phyloP scores from a whole-genome alignment of 1,140 invertebrate genomes.

The Drosophila santomea region DNA sequence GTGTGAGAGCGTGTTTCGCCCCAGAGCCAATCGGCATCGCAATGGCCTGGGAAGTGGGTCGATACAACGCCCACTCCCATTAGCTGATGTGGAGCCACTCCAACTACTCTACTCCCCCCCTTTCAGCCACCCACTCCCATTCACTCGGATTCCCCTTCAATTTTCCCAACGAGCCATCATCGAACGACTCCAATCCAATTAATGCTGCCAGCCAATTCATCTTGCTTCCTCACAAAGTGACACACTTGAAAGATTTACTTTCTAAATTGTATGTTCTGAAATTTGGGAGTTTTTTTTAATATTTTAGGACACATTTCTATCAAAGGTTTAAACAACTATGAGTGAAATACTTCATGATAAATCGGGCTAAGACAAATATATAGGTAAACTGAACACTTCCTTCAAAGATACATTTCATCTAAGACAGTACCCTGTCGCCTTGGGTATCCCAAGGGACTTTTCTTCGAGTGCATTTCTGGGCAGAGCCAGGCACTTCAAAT shows the following conservation, averaged over 20 bases:
- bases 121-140: background rate
- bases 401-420: no score
- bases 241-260: conserved; percentile 1
- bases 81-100: conserved; percentile 6
- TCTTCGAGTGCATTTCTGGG: conserved; percentile 12
- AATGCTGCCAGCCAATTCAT: conserved; percentile 16
- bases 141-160: conserved; percentile 1
- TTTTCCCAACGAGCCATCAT: conserved; percentile 47
- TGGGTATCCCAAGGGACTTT: background rate
- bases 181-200: conserved; percentile 21
- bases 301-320: background rate
- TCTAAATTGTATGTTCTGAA: no score
- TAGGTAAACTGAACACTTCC: background rate
- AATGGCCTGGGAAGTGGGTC: conserved; percentile 58
- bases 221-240: background rate
- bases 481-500: conserved; percentile 42
- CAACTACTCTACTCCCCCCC: background rate
- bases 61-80: conserved; percentile 34
- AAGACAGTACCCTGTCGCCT: no score
- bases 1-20: conserved; percentile 30
- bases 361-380: no score
- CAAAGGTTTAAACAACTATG: no score
- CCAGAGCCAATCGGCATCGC: conserved; percentile 50
- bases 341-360: no score
- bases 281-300: background rate